A percentile compares a stretch with the other conserved stretches of the same genome.
These are phyloP conservation scores for Cyrtorhinus lividipennis DNA, from an alignment of 1,140 invertebrate species.

Conservation along the genomic window DNA sequence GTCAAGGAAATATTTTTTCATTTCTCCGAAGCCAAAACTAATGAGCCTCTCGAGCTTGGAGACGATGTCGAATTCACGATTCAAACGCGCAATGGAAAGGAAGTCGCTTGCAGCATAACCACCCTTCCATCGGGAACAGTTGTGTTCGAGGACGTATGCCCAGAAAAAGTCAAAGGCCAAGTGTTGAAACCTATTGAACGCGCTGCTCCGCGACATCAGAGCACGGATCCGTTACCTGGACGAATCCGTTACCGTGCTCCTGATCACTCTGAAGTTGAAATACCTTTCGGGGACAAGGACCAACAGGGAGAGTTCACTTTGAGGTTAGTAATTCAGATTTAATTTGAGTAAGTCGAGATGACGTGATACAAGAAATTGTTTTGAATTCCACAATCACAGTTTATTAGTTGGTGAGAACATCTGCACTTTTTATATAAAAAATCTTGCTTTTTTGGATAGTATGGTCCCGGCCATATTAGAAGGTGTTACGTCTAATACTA, in stretches of 20 bases:
- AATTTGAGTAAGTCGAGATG: no score
- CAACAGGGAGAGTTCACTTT: conserved; percentile 87
- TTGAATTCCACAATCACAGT: no score
- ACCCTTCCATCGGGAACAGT: conserved; percentile 80
- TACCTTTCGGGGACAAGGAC: conserved; percentile 91
- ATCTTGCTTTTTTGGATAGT: no score
- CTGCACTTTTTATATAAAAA: no score
- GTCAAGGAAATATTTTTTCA: conserved; percentile 96
- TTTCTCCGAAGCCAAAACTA: conserved; percentile 67
- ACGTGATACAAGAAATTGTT: no score
- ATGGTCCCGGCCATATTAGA: no score
- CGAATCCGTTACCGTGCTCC: conserved; percentile 69
- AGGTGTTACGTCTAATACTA: no score
- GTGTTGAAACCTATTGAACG: conserved; percentile 76
- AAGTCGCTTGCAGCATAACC: conserved; percentile 88
- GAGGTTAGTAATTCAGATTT: conserved; percentile 34
- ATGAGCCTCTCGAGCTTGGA: conserved; percentile 62
- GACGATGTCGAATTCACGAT: conserved; percentile 96
- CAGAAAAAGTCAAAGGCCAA: conserved; percentile 74
- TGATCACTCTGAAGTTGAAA: conserved; percentile 76
- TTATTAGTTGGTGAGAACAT: no score
- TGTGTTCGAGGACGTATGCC: conserved; percentile 86
- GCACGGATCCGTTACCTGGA: conserved; percentile 66
- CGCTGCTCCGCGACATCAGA: conserved; percentile 44
- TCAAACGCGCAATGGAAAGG: conserved; percentile 87